A percentile compares a stretch with the other conserved stretches of the same genome.
phyloP scores from a whole-genome alignment of 2,797 vertebrate species.

The Alcedo atthis region DNA sequence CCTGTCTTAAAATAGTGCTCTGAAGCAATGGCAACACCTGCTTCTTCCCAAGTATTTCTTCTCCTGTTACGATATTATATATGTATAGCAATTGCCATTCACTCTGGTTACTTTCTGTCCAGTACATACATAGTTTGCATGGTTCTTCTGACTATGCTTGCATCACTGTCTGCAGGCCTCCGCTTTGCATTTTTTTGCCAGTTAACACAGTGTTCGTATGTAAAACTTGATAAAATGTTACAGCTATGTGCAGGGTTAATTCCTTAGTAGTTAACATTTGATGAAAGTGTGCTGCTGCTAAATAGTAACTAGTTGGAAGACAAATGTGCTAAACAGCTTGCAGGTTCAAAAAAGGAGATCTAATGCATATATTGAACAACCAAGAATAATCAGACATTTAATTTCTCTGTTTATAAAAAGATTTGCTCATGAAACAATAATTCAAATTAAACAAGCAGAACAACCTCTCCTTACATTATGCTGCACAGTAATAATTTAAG shows the following conservation, averaged over 20 bases:
- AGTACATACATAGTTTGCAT: neutral
- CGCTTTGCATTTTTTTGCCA: neutral
- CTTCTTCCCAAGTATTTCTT: conserved; percentile 20
- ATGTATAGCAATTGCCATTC: neutral
- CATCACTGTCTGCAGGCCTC: neutral
- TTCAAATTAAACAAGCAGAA: neutral
- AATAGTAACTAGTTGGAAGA: neutral
- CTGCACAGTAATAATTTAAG: neutral
- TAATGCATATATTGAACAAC: neutral
- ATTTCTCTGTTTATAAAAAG: neutral
- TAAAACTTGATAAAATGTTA: neutral
- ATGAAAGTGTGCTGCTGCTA: neutral
- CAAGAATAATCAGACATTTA: neutral
- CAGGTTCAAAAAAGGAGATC: neutral
- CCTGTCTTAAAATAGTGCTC: conserved; percentile 8
- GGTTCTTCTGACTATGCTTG: neutral
- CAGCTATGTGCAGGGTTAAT: neutral
- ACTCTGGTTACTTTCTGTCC: neutral
- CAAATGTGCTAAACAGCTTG: neutral
- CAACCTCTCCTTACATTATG: neutral
- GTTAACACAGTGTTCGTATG: neutral
- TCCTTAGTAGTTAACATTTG: neutral
- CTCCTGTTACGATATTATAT: neutral
- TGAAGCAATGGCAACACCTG: neutral
- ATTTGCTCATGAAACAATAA: neutral